Percentiles rank a stretch among this genome's conserved stretches.
Evolutionary conservation across 2,113 vertebrate species (phyloP).

Genomic region (Alexandromys fortis): DNA sequence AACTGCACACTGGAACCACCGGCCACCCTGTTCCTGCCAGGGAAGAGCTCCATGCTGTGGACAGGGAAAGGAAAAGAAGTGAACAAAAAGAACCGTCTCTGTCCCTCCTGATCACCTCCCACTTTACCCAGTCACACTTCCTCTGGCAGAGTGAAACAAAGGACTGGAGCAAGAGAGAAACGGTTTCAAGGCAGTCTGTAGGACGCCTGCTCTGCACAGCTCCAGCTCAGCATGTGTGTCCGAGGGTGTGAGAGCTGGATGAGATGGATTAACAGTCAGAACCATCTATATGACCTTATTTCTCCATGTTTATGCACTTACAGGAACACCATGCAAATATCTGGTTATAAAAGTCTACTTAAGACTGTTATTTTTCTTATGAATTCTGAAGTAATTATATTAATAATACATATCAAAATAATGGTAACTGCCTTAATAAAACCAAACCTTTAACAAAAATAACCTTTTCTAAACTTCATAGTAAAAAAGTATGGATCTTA

Average conservation of each 20-base stretch:
- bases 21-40: background rate
- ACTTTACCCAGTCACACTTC: background rate
- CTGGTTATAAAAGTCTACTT: conserved; percentile 4
- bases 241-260: background rate
- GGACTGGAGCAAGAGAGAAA: background rate
- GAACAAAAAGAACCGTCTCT: background rate
- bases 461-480: background rate
- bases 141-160: background rate
- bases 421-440: background rate
- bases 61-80: background rate
- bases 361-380: conserved; percentile 37
- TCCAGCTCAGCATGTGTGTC: background rate
- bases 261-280: background rate
- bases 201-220: background rate
- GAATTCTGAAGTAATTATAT: conserved; percentile 20
- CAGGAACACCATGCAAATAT: background rate
- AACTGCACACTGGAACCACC: background rate
- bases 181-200: background rate
- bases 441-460: background rate
- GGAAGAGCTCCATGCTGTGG: background rate
- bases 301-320: background rate
- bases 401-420: conserved; percentile 18
- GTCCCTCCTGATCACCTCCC: background rate
- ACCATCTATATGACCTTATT: background rate
- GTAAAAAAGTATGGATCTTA: background rate